Percentiles rank a stretch among this genome's conserved stretches.
Evolutionary conservation across 2,797 vertebrate species (phyloP).

Genomic region (Crenichthys baileyi): DNA sequence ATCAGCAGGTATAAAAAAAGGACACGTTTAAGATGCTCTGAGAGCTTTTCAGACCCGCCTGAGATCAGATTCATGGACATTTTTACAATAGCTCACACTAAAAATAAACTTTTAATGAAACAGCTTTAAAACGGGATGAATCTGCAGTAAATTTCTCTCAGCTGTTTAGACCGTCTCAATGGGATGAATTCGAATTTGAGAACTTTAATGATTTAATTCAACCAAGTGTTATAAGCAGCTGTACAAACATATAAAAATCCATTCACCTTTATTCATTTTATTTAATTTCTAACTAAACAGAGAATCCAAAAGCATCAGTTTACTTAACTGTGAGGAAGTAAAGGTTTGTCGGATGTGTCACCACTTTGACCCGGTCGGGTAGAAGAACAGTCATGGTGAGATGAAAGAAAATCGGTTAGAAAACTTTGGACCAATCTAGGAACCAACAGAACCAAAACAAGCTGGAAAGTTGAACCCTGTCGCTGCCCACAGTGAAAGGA

Average conservation of each 20-base stretch:
- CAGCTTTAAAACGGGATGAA: background rate
- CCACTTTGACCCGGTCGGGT: no score
- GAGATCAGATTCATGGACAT: constrained; percentile 5
- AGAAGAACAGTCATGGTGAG: no score
- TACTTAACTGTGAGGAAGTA: background rate
- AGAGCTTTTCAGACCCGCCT: constrained; percentile 18
- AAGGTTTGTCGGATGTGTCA: no score
- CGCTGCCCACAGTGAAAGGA: background rate
- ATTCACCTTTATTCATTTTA: background rate
- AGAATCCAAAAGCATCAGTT: background rate
- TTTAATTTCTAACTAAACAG: background rate
- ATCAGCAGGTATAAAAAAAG: constrained; percentile 25
- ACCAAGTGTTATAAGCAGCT: no score
- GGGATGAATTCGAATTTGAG: background rate
- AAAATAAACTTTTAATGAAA: background rate
- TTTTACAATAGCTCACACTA: background rate
- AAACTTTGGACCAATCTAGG: background rate
- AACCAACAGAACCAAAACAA: background rate
- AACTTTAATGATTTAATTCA: background rate
- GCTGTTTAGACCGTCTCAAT: background rate
- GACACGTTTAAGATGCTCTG: background rate
- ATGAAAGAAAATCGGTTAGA: no score
- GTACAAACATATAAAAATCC: background rate
- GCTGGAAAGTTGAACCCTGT: background rate
- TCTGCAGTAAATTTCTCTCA: background rate